Conservation (phyloP, 92 coral and sea anemone genomes). For the Palythoa caribaeorum region DNA sequence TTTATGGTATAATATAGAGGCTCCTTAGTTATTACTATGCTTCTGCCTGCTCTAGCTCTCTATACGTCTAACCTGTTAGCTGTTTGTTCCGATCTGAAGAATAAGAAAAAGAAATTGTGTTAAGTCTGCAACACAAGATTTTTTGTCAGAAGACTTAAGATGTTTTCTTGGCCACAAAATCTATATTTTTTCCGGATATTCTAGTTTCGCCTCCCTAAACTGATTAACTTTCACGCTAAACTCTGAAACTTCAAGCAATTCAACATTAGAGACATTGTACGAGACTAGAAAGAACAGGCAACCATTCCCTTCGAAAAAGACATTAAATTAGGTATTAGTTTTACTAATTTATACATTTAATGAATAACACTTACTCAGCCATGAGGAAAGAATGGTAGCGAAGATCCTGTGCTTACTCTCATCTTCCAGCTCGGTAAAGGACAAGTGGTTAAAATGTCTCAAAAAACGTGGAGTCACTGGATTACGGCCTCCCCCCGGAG, state of each 20-base stretch:
- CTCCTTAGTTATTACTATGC: not conserved
- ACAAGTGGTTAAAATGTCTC: conserved; percentile 94
- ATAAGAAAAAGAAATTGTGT: not conserved
- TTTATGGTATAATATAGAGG: not conserved
- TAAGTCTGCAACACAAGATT: not conserved
- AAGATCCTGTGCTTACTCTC: conserved; percentile 95
- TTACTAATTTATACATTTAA: too few species aligned
- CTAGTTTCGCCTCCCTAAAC: too few species aligned
- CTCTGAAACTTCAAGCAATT: not conserved
- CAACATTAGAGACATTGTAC: not conserved
- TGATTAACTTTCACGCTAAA: too few species aligned
- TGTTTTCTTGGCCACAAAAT: too few species aligned
- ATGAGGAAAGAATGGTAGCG: conserved; percentile 86
- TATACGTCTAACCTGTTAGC: conserved; percentile 62
- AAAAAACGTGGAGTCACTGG: conserved; percentile 93
- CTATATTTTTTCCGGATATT: too few species aligned
- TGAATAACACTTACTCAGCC: conserved; percentile 80
- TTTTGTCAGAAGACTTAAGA: too few species aligned
- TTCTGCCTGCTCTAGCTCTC: conserved; percentile 31
- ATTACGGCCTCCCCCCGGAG: conserved; percentile 99
- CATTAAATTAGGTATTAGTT: too few species aligned
- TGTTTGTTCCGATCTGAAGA: conserved; percentile 38
- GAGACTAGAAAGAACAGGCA: not conserved
- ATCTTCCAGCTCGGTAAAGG: conserved; percentile 98
- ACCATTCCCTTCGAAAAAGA: too few species aligned